Conservation (phyloP, 2,888 invertebrate species). For the Macaria liturata region DNA sequence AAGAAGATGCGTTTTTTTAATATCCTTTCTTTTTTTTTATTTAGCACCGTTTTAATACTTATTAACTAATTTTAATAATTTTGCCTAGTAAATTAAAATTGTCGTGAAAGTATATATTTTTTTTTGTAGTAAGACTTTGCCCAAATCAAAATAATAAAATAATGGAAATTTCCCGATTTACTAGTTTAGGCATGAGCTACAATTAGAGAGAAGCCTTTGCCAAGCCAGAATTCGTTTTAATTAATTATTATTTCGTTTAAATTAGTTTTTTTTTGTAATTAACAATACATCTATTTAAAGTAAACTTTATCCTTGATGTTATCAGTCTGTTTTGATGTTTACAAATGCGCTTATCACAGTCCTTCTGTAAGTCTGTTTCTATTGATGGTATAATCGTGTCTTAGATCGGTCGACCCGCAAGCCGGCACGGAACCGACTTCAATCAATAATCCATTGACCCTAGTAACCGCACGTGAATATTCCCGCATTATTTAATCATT, state of each 20-base stretch:
- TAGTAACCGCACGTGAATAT: slow-evolving; percentile 38
- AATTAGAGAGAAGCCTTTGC: too few relatives aligned
- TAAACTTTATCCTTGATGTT: background rate
- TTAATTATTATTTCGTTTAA: too few relatives aligned
- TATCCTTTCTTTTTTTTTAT: background rate
- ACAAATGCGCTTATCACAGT: too few relatives aligned
- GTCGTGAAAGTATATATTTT: too few relatives aligned
- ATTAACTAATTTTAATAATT: background rate
- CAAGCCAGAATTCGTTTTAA: too few relatives aligned
- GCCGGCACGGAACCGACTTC: slow-evolving; percentile 40
- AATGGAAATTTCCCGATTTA: too few relatives aligned
- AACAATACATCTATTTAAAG: background rate
- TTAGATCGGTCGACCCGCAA: slow-evolving; percentile 11
- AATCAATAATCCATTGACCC: slow-evolving; percentile 62
- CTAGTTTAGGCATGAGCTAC: too few relatives aligned
- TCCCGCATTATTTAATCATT: slow-evolving; percentile 28
- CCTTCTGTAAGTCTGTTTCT: too few relatives aligned
- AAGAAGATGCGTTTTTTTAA: background rate
- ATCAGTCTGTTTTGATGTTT: too few relatives aligned
- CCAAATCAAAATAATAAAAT: too few relatives aligned
- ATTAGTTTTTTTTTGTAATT: background rate
- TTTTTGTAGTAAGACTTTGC: too few relatives aligned
- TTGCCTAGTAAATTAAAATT: too few relatives aligned
- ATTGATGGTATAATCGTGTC: slow-evolving; percentile 4
- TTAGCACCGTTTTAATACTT: background rate